These are phyloP conservation scores for Drosophila kuntzei DNA, from an alignment of 2,888 invertebrate species.

Conservation along the genomic window DNA sequence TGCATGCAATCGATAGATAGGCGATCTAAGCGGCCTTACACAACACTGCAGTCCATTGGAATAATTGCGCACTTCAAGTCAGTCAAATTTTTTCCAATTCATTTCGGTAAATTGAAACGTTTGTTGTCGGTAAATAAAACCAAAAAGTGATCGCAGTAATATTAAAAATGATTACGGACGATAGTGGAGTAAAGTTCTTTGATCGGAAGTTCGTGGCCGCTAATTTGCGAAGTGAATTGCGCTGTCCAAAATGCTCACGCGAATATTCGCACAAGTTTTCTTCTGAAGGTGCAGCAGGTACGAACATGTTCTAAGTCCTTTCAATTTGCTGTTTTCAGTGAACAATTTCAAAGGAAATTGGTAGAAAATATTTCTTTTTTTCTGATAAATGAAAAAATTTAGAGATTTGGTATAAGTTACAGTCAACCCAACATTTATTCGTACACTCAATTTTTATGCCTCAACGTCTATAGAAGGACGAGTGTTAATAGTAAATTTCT, in stretches of 20 bases:
- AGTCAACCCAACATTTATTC: too few relatives aligned
- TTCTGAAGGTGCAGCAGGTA: conserved; percentile 34
- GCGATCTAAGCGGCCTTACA: conserved; percentile 9
- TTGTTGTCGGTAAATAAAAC: not conserved
- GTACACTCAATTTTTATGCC: too few relatives aligned
- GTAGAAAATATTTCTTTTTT: too few relatives aligned
- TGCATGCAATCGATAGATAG: too few relatives aligned
- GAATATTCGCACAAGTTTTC: conserved; percentile 56
- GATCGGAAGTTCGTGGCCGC: conserved; percentile 78
- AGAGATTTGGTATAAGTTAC: too few relatives aligned
- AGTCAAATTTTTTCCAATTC: conserved; percentile 17
- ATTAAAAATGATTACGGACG: conserved; percentile 36
- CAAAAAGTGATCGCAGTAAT: not conserved
- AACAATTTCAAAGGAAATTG: not conserved
- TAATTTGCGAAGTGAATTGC: conserved; percentile 63
- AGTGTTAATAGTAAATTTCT: too few relatives aligned
- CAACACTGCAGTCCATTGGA: conserved; percentile 34
- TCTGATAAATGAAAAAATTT: too few relatives aligned
- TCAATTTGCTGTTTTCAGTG: too few relatives aligned
- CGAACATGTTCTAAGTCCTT: not conserved
- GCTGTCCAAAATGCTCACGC: conserved; percentile 76
- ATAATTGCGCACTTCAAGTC: conserved; percentile 24
- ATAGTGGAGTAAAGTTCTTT: conserved; percentile 60
- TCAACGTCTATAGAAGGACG: too few relatives aligned
- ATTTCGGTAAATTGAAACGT: not conserved